These are phyloP conservation scores for Lycocorax pyrrhopterus DNA, from an alignment of 2,113 vertebrate species.

Conservation along the genomic window DNA sequence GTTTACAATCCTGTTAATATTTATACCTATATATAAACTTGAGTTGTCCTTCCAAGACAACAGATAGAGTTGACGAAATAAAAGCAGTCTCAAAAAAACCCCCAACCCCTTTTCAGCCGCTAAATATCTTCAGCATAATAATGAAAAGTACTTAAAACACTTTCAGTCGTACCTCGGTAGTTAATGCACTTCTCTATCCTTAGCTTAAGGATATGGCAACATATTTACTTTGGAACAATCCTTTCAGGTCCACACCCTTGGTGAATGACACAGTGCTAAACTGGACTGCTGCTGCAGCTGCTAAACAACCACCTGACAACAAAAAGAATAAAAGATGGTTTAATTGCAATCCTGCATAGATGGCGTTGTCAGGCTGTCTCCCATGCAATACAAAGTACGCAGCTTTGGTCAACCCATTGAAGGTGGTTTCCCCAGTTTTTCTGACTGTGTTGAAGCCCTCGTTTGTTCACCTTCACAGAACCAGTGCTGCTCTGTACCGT, in stretches of 20 bases:
- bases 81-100: not conserved
- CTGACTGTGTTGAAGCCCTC: not conserved
- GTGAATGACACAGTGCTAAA: not conserved
- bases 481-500: not conserved
- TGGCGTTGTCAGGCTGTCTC: not conserved
- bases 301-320: not conserved
- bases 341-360: not conserved
- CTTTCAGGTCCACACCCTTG: not conserved
- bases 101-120: not conserved
- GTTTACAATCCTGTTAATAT: not conserved
- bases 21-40: not conserved
- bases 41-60: not conserved
- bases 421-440: slow-evolving; percentile 6
- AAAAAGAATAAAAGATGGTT: not conserved
- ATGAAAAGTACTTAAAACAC: not conserved
- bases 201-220: not conserved
- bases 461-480: not conserved
- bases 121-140: not conserved
- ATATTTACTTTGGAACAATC: not conserved
- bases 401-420: not conserved
- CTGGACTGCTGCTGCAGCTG: not conserved
- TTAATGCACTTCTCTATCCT: not conserved
- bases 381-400: not conserved
- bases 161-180: not conserved
- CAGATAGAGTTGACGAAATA: not conserved